Percentiles rank a stretch among this genome's conserved stretches.
phyloP scores from a whole-genome alignment of 2,113 vertebrate genomes.

The Myotis brandtii region DNA sequence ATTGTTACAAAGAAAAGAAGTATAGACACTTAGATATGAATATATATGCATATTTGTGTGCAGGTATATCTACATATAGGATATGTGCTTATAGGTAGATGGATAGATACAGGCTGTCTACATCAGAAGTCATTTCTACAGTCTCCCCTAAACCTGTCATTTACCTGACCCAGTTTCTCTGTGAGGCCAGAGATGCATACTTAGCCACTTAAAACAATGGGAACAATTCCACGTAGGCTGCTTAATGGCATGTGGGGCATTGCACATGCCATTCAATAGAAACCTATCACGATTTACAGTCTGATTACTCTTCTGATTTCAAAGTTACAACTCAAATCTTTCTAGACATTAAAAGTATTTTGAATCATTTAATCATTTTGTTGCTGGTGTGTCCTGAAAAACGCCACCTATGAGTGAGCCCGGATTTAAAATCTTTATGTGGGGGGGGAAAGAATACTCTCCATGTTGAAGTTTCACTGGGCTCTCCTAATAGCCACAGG shows the following conservation, averaged over 20 bases:
- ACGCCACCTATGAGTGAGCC: not conserved
- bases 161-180: not conserved
- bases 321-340: not conserved
- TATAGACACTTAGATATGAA: not conserved
- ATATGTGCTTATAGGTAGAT: not conserved
- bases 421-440: not conserved
- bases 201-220: not conserved
- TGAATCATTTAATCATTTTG: not conserved
- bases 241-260: not conserved
- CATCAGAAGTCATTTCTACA: not conserved
- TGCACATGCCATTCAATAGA: not conserved
- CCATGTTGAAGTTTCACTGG: slow-evolving; percentile 31
- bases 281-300: not conserved
- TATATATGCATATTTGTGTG: no score
- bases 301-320: not conserved
- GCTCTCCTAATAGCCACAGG: not conserved
- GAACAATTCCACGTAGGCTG: not conserved
- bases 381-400: not conserved
- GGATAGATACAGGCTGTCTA: not conserved
- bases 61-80: not conserved
- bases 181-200: not conserved
- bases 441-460: not conserved
- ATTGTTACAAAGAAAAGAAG: not conserved
- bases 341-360: not conserved
- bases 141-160: not conserved